These are phyloP conservation scores for Eurystomus gularis DNA, from an alignment of 2,113 vertebrate genomes.

Conservation along the genomic window DNA sequence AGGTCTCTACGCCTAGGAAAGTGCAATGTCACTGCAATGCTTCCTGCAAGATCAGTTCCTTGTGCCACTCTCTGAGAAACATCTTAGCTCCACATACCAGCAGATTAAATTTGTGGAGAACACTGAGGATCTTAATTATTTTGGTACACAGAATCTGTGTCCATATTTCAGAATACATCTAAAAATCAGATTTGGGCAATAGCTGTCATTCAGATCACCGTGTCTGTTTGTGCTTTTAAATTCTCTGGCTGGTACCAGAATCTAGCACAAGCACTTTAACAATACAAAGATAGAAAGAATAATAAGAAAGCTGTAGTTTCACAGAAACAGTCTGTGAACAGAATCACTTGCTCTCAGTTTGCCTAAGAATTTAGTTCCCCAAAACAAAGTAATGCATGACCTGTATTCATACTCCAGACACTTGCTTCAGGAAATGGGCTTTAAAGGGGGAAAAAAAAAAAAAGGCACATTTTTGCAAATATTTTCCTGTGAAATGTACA, in stretches of 20 bases:
- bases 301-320: not conserved
- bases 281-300: not conserved
- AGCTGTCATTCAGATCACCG: not conserved
- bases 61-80: not conserved
- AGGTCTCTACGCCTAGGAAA: not conserved
- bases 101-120: not conserved
- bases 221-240: not conserved
- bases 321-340: not conserved
- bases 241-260: not conserved
- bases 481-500: not conserved
- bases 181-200: not conserved
- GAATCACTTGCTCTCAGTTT: not conserved
- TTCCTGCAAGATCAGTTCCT: not conserved
- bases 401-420: not conserved
- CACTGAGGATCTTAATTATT: not conserved
- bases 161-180: not conserved
- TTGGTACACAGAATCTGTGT: not conserved
- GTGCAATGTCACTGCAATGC: not conserved
- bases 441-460: not conserved
- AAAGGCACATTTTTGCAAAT: not conserved
- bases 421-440: not conserved
- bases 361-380: not conserved
- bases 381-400: not conserved
- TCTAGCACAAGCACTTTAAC: not conserved
- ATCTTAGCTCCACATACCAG: not conserved